Evolutionary conservation across 2,888 invertebrate species (phyloP).

Genomic region (Drosophila subsilvestris): DNA sequence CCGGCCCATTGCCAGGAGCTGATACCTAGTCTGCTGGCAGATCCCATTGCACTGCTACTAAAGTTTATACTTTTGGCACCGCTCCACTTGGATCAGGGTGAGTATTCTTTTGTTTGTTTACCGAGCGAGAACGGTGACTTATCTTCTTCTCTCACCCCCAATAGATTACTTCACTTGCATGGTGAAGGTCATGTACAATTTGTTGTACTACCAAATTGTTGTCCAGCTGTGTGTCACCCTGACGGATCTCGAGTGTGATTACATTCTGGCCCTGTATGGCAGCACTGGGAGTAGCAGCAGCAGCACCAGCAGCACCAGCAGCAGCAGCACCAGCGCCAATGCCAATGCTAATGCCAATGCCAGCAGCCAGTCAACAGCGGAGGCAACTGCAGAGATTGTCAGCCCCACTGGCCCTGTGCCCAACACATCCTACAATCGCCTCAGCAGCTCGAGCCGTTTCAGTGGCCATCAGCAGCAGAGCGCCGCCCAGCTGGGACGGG

Average conservation of each 20-base stretch:
- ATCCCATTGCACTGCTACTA: slow-evolving; percentile 93
- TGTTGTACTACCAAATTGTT: slow-evolving; percentile 94
- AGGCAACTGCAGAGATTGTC: slow-evolving; percentile 3
- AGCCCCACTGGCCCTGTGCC: not conserved
- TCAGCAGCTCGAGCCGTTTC: slow-evolving; percentile 51
- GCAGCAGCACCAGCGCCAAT: slow-evolving; percentile 13
- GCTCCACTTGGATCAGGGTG: slow-evolving; percentile 93
- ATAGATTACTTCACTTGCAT: slow-evolving; percentile 95
- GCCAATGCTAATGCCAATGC: slow-evolving; percentile 3
- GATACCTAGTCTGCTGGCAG: slow-evolving; percentile 93
- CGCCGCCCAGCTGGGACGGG: slow-evolving; percentile 79
- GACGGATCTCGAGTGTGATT: slow-evolving; percentile 87
- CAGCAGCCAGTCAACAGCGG: not conserved
- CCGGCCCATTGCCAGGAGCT: slow-evolving; percentile 83
- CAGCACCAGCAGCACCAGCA: slow-evolving; percentile 8
- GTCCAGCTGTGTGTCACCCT: slow-evolving; percentile 90
- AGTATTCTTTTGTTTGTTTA: slow-evolving; percentile 66
- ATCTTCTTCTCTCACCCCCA: not conserved
- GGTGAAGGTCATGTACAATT: slow-evolving; percentile 94
- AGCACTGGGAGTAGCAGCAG: slow-evolving; percentile 4
- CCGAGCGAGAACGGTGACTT: not conserved
- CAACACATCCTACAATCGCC: slow-evolving; percentile 41
- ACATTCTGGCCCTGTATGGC: slow-evolving; percentile 83
- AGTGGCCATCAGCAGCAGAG: slow-evolving; percentile 38
- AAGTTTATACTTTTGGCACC: slow-evolving; percentile 95